Base-by-base conservation (phyloP, 2,888 invertebrate species). In the Zhengitettix transpicula region DNA sequence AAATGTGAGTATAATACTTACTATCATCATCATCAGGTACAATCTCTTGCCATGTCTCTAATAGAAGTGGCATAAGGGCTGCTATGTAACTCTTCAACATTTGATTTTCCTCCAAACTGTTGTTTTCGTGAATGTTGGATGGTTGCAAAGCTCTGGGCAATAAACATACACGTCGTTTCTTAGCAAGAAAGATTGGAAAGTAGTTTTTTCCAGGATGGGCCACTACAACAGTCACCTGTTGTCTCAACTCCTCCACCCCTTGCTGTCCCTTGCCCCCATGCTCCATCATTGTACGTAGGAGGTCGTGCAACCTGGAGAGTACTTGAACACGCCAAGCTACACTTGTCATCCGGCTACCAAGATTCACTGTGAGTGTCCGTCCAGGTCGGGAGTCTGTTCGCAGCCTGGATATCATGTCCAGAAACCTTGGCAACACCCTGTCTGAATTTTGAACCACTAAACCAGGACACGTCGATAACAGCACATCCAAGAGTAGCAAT, bases 41-140 rank as follows among this genome's bases (percentile, higher is more conserved):
- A 10, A 84, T 85, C 76, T 93, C 93, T 40, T 89, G 71, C 90
- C 92, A 93, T 57, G 87, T 86, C 70, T 91, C 89, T 69, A 86
- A 79, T 59, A 93, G 75, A 40, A 93, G 73, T 1, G 91, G 89
- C 73, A 91, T 77, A 55, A 92, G 73, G 44, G 81, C 80, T 62
- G 80, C 75, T 42, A 84, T 76, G 69, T 88, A 86, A 57, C 77
- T 77, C 59, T 78, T 75, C 61, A 88, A 77, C 64, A 66, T 62
- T n/a, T 61, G 58, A 3, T 52, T 16, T 14, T 17, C 55, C 7
- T 52, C 57, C 28, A 28, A 28, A 28, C 28, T 5, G 28, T 28
- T 28, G 3, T 28, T 28, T 7, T 28, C 28, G 2, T 28, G 28
- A 28, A 7, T 7, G 28, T 28, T 28, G 2, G 28, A 28, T 28